A percentile compares a stretch with the other conserved stretches of the same genome.
phyloP scores from a whole-genome alignment of 2,797 vertebrate genomes.

The Dendrocincla tyrannina region DNA sequence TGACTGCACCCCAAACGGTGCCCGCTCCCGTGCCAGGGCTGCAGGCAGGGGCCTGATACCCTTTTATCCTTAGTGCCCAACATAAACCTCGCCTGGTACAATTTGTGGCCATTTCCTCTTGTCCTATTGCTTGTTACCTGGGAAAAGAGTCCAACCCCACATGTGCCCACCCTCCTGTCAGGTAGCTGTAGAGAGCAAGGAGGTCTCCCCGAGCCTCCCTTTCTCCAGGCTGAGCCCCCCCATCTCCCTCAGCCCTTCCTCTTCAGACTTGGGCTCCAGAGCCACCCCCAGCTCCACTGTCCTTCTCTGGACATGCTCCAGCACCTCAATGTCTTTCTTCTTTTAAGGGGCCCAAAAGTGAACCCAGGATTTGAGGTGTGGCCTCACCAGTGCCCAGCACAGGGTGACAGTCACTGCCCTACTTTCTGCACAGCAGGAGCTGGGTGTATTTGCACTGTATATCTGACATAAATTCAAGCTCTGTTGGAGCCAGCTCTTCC shows the following conservation, averaged over 20 bases:
- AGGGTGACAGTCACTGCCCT: not conserved
- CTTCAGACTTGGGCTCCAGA: not conserved
- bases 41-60: not conserved
- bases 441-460: rapidly evolving
- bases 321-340: not conserved
- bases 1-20: rapidly evolving
- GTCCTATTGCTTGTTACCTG: not conserved
- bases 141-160: not conserved
- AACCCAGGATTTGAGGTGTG: not conserved
- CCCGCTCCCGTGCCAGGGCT: rapidly evolving
- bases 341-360: not conserved
- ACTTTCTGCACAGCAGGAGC: not conserved
- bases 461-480: not conserved
- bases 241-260: not conserved
- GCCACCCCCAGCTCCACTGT: not conserved
- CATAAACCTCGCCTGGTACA: not conserved
- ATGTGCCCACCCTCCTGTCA: not conserved
- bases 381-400: not conserved
- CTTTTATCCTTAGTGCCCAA: not conserved
- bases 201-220: not conserved
- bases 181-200: not conserved
- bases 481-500: not conserved
- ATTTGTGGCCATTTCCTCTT: not conserved
- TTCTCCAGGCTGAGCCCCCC: not conserved
- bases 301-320: not conserved